Conservation (phyloP, 1,140 invertebrate species). For the Lordiphosa collinella region DNA sequence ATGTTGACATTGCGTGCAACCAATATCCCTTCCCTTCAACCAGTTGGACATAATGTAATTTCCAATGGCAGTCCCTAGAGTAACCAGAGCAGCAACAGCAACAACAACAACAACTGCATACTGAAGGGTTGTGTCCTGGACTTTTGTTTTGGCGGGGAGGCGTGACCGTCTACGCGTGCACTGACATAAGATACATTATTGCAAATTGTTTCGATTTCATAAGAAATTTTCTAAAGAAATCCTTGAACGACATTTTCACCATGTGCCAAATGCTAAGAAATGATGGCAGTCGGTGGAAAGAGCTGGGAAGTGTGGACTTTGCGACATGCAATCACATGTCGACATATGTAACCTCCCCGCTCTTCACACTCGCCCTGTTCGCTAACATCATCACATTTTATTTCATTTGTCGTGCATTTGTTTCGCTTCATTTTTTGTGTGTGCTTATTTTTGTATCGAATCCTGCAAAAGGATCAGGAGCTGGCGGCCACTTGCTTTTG, state of each 20-base stretch:
- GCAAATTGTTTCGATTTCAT: slow-evolving; percentile 76
- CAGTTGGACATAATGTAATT: slow-evolving; percentile 52
- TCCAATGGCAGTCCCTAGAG: slow-evolving; percentile 41
- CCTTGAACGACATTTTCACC: slow-evolving; percentile 45
- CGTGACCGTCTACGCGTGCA: slow-evolving; percentile 47
- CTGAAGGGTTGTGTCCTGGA: slow-evolving; percentile 20
- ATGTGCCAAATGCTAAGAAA: slow-evolving; percentile 26
- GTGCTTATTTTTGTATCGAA: slow-evolving; percentile 6
- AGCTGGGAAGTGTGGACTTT: slow-evolving; percentile 5
- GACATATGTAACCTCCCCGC: slow-evolving; percentile 1
- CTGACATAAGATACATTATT: slow-evolving; percentile 75
- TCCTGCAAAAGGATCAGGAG: slow-evolving; percentile 27
- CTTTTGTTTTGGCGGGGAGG: not conserved
- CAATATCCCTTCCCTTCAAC: slow-evolving; percentile 10
- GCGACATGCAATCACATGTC: slow-evolving; percentile 58
- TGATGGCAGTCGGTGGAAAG: not conserved
- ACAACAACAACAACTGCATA: slow-evolving; percentile 4
- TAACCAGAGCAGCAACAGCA: slow-evolving; percentile 1
- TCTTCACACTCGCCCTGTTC: not conserved
- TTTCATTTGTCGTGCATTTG: slow-evolving; percentile 64
- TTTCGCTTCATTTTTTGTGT: slow-evolving; percentile 38
- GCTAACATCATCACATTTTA: slow-evolving; percentile 43
- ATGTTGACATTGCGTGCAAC: slow-evolving; percentile 73
- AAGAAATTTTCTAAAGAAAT: slow-evolving; percentile 59
- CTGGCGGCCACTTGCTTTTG: slow-evolving; percentile 43